phyloP scores from a whole-genome alignment of 1,140 invertebrate genomes.

The Anastrepha obliqua region DNA sequence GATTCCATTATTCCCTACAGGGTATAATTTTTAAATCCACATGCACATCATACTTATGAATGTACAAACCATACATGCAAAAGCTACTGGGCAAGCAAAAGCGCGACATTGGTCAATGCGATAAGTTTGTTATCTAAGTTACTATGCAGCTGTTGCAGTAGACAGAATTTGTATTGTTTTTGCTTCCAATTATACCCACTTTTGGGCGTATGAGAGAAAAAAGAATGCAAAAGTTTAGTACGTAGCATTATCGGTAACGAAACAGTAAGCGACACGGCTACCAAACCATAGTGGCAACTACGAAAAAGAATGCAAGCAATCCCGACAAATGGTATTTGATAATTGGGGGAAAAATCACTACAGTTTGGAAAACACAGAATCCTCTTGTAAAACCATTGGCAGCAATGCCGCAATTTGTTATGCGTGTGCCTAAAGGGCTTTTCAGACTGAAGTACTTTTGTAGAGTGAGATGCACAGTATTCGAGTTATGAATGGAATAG shows the following conservation, averaged over 20 bases:
- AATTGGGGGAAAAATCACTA: background rate
- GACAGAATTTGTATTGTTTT: background rate
- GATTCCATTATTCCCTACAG: too few species aligned
- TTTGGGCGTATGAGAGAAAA: background rate
- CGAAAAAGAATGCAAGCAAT: background rate
- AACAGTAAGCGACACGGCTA: conserved; percentile 10
- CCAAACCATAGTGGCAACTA: conserved; percentile 16
- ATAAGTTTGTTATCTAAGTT: background rate
- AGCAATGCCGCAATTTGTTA: background rate
- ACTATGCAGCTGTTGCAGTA: background rate
- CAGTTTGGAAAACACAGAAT: background rate
- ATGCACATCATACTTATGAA: background rate
- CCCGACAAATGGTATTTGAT: background rate
- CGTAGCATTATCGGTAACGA: background rate
- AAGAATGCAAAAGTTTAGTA: conserved; percentile 9
- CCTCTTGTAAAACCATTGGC: background rate
- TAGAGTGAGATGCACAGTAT: too few species aligned
- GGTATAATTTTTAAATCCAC: background rate
- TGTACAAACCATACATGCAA: background rate
- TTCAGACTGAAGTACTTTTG: too few species aligned
- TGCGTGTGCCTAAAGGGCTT: too few species aligned
- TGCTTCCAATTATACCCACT: background rate
- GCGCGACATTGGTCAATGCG: conserved; percentile 16
- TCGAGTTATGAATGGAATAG: too few species aligned
- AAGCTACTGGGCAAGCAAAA: background rate